Evolutionary conservation across 2,113 vertebrate species (phyloP).

Genomic region (Cebus imitator): DNA sequence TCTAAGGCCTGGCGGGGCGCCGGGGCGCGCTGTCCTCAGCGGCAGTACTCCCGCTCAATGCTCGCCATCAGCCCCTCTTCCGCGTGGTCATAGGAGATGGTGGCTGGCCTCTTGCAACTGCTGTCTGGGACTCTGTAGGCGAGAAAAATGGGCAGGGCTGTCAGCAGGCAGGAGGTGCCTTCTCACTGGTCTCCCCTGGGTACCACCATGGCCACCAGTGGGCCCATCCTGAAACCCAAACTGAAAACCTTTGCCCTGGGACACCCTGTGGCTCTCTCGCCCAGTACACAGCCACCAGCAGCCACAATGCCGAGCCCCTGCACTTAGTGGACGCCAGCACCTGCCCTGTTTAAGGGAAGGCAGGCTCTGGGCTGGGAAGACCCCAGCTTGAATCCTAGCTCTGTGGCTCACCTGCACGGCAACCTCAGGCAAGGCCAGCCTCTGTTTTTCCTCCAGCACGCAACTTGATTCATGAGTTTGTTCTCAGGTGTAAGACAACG

Average conservation of each 20-base stretch:
- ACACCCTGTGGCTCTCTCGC: background rate
- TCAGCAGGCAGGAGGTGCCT: background rate
- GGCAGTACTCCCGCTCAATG: slow-evolving; percentile 85
- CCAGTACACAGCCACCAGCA: rapidly evolving
- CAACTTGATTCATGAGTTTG: background rate
- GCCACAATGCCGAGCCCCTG: background rate
- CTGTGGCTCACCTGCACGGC: background rate
- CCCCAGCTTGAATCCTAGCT: background rate
- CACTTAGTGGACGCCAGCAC: rapidly evolving
- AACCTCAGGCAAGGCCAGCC: background rate
- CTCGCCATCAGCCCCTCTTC: slow-evolving; percentile 89
- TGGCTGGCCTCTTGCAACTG: slow-evolving; percentile 31
- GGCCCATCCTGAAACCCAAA: background rate
- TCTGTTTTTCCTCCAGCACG: background rate
- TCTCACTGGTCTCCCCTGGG: background rate
- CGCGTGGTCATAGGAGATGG: slow-evolving; percentile 76
- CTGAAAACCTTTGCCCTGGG: background rate
- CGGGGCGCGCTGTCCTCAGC: slow-evolving; percentile 43
- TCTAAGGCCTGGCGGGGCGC: rapidly evolving
- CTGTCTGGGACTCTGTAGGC: slow-evolving; percentile 65
- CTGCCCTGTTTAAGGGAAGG: too few relatives aligned
- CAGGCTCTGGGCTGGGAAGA: too few relatives aligned
- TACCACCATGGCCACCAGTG: rapidly evolving
- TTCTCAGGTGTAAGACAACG: background rate
- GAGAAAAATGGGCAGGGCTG: background rate